A percentile compares a stretch with the other conserved stretches of the same genome.
Conservation (phyloP, 2,113 vertebrate genomes). For the Etheostoma cragini region DNA sequence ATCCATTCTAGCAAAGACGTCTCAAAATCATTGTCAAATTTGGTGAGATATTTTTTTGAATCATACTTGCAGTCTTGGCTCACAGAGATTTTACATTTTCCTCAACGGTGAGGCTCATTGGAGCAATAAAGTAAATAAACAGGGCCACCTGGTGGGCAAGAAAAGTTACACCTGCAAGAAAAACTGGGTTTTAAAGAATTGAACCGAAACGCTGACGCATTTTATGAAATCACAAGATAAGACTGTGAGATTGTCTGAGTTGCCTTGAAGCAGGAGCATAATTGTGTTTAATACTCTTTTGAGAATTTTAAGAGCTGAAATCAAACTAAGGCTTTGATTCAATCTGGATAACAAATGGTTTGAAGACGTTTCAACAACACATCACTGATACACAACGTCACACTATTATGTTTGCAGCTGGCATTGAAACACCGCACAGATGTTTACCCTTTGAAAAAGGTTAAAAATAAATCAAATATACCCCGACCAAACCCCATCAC, state of each 20-base stretch:
- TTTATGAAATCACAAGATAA: slow-evolving; percentile 29
- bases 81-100: slow-evolving; percentile 11
- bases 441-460: slow-evolving; percentile 49
- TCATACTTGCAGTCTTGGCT: neutral
- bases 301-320: slow-evolving; percentile 40
- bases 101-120: slow-evolving; percentile 13
- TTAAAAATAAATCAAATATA: slow-evolving; percentile 54
- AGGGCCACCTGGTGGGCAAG: slow-evolving; percentile 53
- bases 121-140: slow-evolving; percentile 26
- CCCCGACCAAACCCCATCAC: slow-evolving; percentile 58
- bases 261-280: slow-evolving; percentile 58
- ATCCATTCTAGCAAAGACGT: slow-evolving; percentile 10
- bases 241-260: slow-evolving; percentile 67
- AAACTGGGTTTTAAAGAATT: slow-evolving; percentile 1
- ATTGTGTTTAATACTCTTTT: slow-evolving; percentile 52
- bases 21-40: slow-evolving; percentile 16
- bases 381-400: slow-evolving; percentile 60
- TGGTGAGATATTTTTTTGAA: slow-evolving; percentile 8
- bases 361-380: slow-evolving; percentile 64
- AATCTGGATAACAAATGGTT: slow-evolving; percentile 61
- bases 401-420: slow-evolving; percentile 56
- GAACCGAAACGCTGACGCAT: slow-evolving; percentile 7
- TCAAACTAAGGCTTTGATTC: slow-evolving; percentile 44
- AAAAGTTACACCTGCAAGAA: neutral
- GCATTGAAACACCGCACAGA: slow-evolving; percentile 61